Conservation (phyloP, 2,888 invertebrate species). For the Rhagonycha lutea region DNA sequence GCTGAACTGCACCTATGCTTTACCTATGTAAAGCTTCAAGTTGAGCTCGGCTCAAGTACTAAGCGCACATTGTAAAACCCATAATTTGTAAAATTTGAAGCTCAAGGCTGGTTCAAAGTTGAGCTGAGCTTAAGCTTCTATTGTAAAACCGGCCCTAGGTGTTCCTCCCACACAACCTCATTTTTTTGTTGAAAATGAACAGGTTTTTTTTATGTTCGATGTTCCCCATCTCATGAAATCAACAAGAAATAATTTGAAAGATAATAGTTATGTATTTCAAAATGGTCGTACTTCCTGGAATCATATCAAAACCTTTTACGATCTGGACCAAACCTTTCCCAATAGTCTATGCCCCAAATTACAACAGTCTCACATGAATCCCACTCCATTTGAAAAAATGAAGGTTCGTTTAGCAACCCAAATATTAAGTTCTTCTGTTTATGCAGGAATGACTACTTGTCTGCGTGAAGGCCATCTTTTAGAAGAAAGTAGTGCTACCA, state of each 20-base stretch:
- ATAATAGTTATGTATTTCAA: conserved; percentile 18
- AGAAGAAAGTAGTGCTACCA: conserved; percentile 20
- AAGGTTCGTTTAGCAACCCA: conserved; percentile 33
- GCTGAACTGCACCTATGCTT: too few species aligned
- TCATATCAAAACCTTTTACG: neutral
- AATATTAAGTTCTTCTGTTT: conserved; percentile 33
- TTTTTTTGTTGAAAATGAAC: conserved; percentile 27
- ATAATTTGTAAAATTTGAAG: too few species aligned
- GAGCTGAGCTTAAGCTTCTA: too few species aligned
- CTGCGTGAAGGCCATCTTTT: conserved; percentile 23
- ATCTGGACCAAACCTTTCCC: too few species aligned
- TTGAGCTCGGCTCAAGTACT: too few species aligned
- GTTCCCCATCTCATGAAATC: conserved; percentile 24
- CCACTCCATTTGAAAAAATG: conserved; percentile 34
- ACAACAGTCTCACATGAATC: conserved; percentile 31
- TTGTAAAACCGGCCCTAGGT: too few species aligned
- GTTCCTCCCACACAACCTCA: conserved; percentile 24
- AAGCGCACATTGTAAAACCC: too few species aligned
- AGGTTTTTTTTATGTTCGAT: conserved; percentile 35
- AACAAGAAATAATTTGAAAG: conserved; percentile 29
- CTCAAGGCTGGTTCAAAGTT: too few species aligned
- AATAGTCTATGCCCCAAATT: conserved; percentile 22
- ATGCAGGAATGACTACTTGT: conserved; percentile 30
- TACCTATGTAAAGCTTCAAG: too few species aligned
- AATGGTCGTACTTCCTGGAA: conserved; percentile 21